Evolutionary conservation across 2,797 vertebrate genomes (phyloP), one percentile per base, ranked within the genome.

Genomic region (Babyrousa celebensis): DNA sequence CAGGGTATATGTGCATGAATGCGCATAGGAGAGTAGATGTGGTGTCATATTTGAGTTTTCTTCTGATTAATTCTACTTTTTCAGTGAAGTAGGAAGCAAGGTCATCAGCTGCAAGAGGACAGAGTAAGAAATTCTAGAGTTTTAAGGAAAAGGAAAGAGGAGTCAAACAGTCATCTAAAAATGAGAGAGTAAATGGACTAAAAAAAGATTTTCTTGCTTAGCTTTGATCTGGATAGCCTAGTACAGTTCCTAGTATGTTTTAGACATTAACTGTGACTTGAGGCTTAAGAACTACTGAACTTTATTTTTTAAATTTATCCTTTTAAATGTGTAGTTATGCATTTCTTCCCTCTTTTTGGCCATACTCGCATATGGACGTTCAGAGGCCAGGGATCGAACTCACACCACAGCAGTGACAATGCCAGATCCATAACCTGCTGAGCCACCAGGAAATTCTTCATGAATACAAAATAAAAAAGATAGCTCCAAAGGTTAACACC

Each of bases 151-250:
- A 95, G 86, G 18, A 48, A 93, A 11, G 23, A 40, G 21, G 12
- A n/a, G 82, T 84, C 54, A 91, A 84, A 95, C 5, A 74, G 52
- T 71, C 40, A 83, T 12, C 43, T 87, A 91, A 86, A 96, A 85
- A 86, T 48, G 60, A 71, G 27, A 62, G 18, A 85, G 20, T 88
- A 82, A 77, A 6, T 70, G 40, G 32, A 56, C 36, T 84, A 0
- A 56, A 85, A 60, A 71, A 78, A 93, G 29, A 74, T 3, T 75
- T 6, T 74, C 74, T 79, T 91, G 52, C 11, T 85, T 12, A 56
- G 85, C 60, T 32, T 67, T 94, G 11, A 48, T 58, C 71, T 67
- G 21, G 56, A 62, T 2, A 90, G 56, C 27, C 29, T 83, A 68
- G 58, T 16, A 65, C 1, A 83, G 15, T 60, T 65, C 12, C 36